Conservation (phyloP, 2,888 invertebrate genomes). For the Hyposoter didymator region DNA sequence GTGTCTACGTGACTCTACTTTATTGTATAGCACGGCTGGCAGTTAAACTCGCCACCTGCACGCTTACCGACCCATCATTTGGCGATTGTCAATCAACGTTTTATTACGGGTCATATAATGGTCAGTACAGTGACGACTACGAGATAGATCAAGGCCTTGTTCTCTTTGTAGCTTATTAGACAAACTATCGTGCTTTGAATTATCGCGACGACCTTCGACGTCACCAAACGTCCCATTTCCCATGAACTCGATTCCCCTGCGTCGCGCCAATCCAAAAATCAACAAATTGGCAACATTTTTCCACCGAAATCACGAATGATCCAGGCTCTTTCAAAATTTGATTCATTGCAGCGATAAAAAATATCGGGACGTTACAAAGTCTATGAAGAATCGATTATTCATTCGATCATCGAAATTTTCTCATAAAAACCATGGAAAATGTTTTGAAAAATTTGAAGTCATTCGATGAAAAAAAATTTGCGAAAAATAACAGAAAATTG, state of each 20-base stretch:
- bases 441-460: too few relatives aligned
- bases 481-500: too few relatives aligned
- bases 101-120: slow-evolving; percentile 8
- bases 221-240: not conserved
- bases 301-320: too few relatives aligned
- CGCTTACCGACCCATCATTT: not conserved
- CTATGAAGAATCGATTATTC: too few relatives aligned
- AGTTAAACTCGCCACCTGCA: slow-evolving; percentile 9
- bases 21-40: not conserved
- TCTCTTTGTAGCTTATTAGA: not conserved
- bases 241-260: not conserved
- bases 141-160: not conserved
- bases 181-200: not conserved
- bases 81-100: slow-evolving; percentile 7
- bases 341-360: too few relatives aligned
- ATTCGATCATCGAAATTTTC: too few relatives aligned
- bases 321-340: too few relatives aligned
- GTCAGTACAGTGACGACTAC: not conserved
- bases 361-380: too few relatives aligned
- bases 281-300: not conserved
- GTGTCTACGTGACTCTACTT: not conserved
- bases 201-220: not conserved
- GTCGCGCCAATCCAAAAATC: not conserved
- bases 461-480: too few relatives aligned
- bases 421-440: too few relatives aligned